Evolutionary conservation across 1,140 invertebrate genomes (phyloP).

Genomic region (Plectrocnemia conspersa): DNA sequence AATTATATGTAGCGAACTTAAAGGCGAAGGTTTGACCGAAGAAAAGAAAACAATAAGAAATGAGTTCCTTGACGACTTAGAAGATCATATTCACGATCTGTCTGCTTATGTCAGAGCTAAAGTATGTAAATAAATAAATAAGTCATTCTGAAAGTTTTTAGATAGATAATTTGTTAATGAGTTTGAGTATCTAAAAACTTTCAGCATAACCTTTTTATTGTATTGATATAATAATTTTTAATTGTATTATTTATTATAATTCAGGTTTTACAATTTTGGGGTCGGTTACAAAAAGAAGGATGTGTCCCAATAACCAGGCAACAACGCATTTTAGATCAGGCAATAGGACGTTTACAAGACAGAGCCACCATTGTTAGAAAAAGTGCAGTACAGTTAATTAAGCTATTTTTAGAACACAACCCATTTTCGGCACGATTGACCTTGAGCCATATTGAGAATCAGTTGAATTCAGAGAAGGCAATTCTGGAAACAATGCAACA

Average conservation of each 20-base stretch:
- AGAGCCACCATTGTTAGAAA: conserved; percentile 74
- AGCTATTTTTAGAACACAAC: conserved; percentile 71
- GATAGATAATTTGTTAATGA: no score
- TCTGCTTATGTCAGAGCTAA: conserved; percentile 80
- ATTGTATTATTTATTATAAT: conserved; percentile 1
- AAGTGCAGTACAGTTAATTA: conserved; percentile 70
- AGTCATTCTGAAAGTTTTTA: no score
- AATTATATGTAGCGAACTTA: conserved; percentile 64
- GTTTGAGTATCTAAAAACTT: no score
- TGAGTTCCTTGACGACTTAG: conserved; percentile 65
- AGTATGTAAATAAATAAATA: conserved; percentile 40
- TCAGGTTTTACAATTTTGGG: conserved; percentile 71
- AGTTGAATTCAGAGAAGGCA: conserved; percentile 53
- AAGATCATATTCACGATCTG: conserved; percentile 77
- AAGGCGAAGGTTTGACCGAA: conserved; percentile 63
- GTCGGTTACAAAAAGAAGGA: conserved; percentile 63
- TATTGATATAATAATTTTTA: neutral
- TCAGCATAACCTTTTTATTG: no score
- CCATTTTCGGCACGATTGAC: conserved; percentile 64
- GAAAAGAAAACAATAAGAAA: conserved; percentile 61
- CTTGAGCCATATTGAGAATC: conserved; percentile 53
- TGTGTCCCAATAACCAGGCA: conserved; percentile 67
- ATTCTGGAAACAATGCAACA: conserved; percentile 57
- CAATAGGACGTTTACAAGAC: conserved; percentile 68
- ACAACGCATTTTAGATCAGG: conserved; percentile 57